Percentiles rank a stretch among this genome's conserved stretches.
Conservation (phyloP, 2,113 vertebrate species). For the Indicator maculatus region DNA sequence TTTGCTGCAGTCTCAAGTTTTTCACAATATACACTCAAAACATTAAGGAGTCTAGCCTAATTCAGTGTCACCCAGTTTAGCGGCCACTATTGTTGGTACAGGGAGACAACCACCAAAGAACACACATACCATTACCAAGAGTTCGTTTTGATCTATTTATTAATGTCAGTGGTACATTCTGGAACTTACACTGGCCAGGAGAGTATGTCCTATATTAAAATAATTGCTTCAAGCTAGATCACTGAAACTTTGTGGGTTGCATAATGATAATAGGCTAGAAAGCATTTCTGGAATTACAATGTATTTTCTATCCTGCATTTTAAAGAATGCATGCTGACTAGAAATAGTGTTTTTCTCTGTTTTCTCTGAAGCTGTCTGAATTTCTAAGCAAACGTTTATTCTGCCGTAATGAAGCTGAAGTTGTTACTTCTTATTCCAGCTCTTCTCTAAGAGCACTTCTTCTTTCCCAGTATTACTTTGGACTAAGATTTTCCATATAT, state of each 20-base stretch:
- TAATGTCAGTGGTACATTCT: background rate
- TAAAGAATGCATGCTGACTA: background rate
- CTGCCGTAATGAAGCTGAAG: constrained; percentile 11
- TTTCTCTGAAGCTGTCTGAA: background rate
- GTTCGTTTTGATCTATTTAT: background rate
- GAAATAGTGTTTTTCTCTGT: background rate
- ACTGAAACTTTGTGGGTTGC: background rate
- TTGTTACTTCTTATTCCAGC: background rate
- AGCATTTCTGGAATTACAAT: background rate
- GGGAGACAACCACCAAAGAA: background rate
- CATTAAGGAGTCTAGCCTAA: background rate
- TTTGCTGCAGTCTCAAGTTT: background rate
- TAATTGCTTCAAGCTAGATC: background rate
- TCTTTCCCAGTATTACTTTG: background rate
- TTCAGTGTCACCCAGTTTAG: background rate
- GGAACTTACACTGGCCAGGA: background rate
- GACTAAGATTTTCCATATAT: background rate
- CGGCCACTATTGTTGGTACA: background rate
- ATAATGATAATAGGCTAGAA: background rate
- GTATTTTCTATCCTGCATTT: background rate
- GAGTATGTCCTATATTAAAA: background rate
- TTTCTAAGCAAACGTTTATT: constrained; percentile 51
- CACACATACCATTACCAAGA: background rate
- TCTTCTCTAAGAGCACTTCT: background rate
- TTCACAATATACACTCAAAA: background rate